phyloP scores from a whole-genome alignment of 2,888 invertebrate species.

The Pollenia amentaria region DNA sequence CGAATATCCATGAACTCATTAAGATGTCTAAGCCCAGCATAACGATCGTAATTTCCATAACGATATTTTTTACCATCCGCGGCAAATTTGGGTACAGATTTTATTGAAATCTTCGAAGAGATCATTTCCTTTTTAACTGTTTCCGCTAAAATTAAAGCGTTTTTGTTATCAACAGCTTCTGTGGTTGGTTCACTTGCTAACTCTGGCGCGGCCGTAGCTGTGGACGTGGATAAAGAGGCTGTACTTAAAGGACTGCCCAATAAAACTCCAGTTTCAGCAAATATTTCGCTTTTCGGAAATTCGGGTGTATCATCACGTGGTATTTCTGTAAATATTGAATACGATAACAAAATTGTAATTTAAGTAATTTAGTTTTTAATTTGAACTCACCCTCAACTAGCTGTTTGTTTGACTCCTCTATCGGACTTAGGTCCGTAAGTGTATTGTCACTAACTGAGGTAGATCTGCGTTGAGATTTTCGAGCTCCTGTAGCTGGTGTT shows the following conservation, averaged over 20 bases:
- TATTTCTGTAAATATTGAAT: slow-evolving; percentile 76
- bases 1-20: slow-evolving; percentile 93
- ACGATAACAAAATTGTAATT: not conserved
- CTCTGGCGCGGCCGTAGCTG: slow-evolving; percentile 76
- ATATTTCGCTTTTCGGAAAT: slow-evolving; percentile 73
- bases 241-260: slow-evolving; percentile 80
- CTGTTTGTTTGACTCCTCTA: slow-evolving; percentile 82
- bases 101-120: slow-evolving; percentile 38
- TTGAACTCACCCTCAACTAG: slow-evolving; percentile 78
- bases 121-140: slow-evolving; percentile 64
- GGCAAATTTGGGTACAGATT: slow-evolving; percentile 86
- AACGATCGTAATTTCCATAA: slow-evolving; percentile 98
- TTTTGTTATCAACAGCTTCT: slow-evolving; percentile 51
- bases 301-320: slow-evolving; percentile 82
- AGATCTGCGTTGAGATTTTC: slow-evolving; percentile 83
- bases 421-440: slow-evolving; percentile 84
- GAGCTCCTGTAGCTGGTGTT: slow-evolving; percentile 82
- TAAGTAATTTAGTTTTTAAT: slow-evolving; percentile 10
- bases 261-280: slow-evolving; percentile 75
- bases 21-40: slow-evolving; percentile 97
- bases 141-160: slow-evolving; percentile 66
- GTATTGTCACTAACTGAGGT: slow-evolving; percentile 85
- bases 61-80: slow-evolving; percentile 92
- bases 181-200: slow-evolving; percentile 50
- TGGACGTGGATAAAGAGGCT: slow-evolving; percentile 77